Conservation (phyloP, 2,797 vertebrate species). For the Furcifer pardalis region DNA sequence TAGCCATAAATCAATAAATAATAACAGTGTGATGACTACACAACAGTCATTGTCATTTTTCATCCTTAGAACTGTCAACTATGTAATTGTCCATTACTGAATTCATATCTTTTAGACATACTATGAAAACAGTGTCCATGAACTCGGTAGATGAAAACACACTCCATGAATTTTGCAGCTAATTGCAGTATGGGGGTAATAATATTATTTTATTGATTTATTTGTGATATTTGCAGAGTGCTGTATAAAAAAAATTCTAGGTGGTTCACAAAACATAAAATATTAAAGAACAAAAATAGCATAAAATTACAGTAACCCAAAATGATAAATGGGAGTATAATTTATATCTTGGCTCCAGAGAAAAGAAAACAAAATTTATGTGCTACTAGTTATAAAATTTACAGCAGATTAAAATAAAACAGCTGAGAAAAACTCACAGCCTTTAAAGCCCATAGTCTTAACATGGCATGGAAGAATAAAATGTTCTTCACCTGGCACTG, state of each 20-base stretch:
- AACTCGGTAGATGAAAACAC: conserved; percentile 18
- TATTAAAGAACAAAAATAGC: too few species aligned
- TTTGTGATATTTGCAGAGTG: not conserved
- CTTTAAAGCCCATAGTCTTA: too few species aligned
- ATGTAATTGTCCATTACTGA: not conserved
- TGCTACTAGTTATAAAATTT: too few species aligned
- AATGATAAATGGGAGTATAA: too few species aligned
- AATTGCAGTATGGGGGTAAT: conserved; percentile 8
- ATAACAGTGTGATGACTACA: not conserved
- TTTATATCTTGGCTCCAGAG: too few species aligned
- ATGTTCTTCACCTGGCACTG: too few species aligned
- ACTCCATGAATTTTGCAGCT: conserved; percentile 10
- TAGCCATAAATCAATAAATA: not conserved
- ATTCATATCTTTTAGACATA: not conserved
- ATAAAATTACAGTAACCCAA: too few species aligned
- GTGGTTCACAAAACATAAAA: too few species aligned
- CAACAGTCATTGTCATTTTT: not conserved
- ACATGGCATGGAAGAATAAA: too few species aligned
- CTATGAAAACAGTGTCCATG: not conserved
- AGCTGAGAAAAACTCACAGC: too few species aligned
- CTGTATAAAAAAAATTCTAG: not conserved
- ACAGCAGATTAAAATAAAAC: too few species aligned
- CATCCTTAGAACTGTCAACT: not conserved
- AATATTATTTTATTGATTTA: not conserved
- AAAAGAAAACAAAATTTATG: too few species aligned